These are phyloP conservation scores for Pachycephus smyrnensis DNA, from an alignment of 2,888 invertebrate species.

Conservation along the genomic window DNA sequence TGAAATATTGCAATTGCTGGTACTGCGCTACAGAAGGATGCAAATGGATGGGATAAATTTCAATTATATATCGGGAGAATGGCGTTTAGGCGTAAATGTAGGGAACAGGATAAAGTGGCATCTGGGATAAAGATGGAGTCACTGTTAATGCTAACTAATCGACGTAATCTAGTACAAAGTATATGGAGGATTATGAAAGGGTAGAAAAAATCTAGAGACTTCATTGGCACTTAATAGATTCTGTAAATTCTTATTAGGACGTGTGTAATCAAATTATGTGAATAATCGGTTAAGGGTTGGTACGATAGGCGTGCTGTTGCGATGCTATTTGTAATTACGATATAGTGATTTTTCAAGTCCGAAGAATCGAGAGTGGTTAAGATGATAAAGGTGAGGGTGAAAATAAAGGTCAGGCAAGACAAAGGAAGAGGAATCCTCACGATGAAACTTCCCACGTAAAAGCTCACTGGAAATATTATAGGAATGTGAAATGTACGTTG, in stretches of 20 bases:
- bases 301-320: not conserved
- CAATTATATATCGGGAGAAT: not conserved
- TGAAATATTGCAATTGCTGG: not conserved
- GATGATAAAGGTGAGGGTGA: not conserved
- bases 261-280: not conserved
- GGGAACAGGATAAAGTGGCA: not conserved
- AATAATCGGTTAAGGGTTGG: not conserved
- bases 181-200: not conserved
- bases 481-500: not conserved
- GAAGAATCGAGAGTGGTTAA: not conserved
- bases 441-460: not conserved
- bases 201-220: not conserved
- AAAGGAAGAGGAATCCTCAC: not conserved
- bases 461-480: not conserved
- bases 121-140: too few species aligned
- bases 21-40: not conserved
- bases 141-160: too few species aligned
- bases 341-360: not conserved
- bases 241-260: not conserved
- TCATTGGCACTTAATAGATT: not conserved
- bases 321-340: not conserved
- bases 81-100: not conserved
- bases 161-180: not conserved
- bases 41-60: not conserved
- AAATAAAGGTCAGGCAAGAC: not conserved